phyloP scores from a whole-genome alignment of 37 sponge, comb jelly and placozoan genomes.

The Axinella damicornis region DNA sequence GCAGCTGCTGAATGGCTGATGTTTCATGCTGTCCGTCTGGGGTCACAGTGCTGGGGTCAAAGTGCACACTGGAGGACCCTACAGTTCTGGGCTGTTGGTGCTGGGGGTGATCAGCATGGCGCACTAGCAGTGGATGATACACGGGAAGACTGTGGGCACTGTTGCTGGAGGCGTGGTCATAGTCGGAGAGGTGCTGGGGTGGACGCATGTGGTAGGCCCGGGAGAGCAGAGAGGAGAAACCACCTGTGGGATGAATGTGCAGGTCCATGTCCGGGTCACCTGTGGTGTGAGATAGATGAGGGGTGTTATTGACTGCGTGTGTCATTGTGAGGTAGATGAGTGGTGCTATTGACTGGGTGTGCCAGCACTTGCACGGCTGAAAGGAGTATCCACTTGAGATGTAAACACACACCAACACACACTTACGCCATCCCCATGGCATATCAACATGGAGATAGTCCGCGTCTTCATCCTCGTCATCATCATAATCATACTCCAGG shows the following conservation, averaged over 20 bases:
- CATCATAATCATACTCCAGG: constrained; percentile 73
- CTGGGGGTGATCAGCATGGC: constrained; percentile 5
- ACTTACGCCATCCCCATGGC: constrained; percentile 20
- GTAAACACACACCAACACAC: neutral
- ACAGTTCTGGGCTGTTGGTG: constrained; percentile 19
- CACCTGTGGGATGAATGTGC: neutral
- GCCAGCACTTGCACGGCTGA: neutral
- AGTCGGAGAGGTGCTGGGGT: constrained; percentile 14
- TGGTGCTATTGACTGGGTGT: no score
- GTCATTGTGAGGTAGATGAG: neutral
- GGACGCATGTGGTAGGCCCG: constrained; percentile 59
- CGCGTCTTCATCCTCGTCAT: constrained; percentile 68
- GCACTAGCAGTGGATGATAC: constrained; percentile 58
- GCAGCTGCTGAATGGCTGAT: constrained; percentile 53
- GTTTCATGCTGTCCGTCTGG: constrained; percentile 2
- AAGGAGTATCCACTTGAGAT: no score
- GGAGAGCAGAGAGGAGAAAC: constrained; percentile 32
- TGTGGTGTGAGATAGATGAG: neutral
- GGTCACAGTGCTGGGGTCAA: neutral
- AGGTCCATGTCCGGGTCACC: constrained; percentile 30
- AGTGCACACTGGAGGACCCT: neutral
- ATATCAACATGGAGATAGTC: constrained; percentile 56
- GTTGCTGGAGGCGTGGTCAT: neutral
- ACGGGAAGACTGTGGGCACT: constrained; percentile 23
- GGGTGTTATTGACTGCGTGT: no score